phyloP scores from a whole-genome alignment of 2,888 invertebrate genomes.

The Xylota sylvarum region DNA sequence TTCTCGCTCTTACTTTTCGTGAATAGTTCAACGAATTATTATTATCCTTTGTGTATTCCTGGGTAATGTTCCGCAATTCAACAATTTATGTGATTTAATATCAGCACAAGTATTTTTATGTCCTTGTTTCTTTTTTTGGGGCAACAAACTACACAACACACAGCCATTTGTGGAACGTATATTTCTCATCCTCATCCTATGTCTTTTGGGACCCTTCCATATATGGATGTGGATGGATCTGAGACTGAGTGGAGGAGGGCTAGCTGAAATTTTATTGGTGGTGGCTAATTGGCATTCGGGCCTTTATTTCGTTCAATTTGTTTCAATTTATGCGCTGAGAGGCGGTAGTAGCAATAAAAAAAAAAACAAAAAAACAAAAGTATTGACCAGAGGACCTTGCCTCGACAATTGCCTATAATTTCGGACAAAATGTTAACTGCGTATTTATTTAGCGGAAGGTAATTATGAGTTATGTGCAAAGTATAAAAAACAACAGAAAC shows the following conservation, averaged over 20 bases:
- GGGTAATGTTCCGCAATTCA: conserved; percentile 57
- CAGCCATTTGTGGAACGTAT: conserved; percentile 33
- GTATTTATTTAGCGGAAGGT: conserved; percentile 72
- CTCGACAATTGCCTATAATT: conserved; percentile 56
- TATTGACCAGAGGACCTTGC: conserved; percentile 20
- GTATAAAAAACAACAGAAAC: conserved; percentile 38
- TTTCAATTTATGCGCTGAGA: conserved; percentile 71
- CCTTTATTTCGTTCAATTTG: conserved; percentile 74
- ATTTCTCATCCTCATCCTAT: neutral
- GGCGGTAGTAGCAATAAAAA: conserved; percentile 59
- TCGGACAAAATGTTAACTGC: conserved; percentile 69
- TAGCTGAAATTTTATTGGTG: conserved; percentile 63
- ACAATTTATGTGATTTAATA: conserved; percentile 73
- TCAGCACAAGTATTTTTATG: conserved; percentile 65
- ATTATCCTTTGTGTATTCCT: conserved; percentile 30
- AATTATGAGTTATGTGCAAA: conserved; percentile 72
- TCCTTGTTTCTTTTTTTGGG: conserved; percentile 31
- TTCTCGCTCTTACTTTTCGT: conserved; percentile 7
- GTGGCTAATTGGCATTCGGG: conserved; percentile 70
- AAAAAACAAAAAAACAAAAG: neutral
- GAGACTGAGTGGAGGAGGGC: neutral
- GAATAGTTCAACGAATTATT: conserved; percentile 63
- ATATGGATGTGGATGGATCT: neutral
- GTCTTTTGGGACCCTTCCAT: neutral
- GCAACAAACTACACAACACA: conserved; percentile 19